Percentiles rank a stretch among this genome's conserved stretches.
phyloP scores from a whole-genome alignment of 92 coral and sea anemone species.

The Palythoa heliodiscus region DNA sequence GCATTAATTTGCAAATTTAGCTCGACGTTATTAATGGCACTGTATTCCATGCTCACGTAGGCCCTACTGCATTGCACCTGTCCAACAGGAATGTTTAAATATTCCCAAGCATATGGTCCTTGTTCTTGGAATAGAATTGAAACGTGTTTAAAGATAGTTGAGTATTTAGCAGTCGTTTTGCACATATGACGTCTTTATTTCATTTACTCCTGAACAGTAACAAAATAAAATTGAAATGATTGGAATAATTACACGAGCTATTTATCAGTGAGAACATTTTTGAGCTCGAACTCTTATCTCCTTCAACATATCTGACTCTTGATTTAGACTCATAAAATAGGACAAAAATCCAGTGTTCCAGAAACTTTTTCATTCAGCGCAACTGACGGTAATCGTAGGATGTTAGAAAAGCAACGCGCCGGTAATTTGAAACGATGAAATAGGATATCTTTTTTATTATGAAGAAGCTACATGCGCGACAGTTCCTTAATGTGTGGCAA shows the following conservation, averaged over 20 bases:
- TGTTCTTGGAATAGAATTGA: neutral
- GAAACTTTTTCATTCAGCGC: neutral
- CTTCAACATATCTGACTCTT: neutral
- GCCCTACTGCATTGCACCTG: neutral
- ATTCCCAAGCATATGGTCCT: neutral
- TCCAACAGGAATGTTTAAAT: neutral
- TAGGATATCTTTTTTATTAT: neutral
- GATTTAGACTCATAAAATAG: neutral
- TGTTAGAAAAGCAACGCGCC: neutral
- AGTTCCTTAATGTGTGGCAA: neutral
- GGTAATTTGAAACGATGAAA: neutral
- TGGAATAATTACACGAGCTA: neutral
- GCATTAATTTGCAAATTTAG: conserved; percentile 36
- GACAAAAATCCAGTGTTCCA: neutral
- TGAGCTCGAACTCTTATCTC: neutral
- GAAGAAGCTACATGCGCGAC: conserved; percentile 1
- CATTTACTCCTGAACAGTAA: neutral
- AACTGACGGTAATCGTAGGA: neutral
- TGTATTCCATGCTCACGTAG: neutral
- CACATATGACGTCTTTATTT: conserved; percentile 18
- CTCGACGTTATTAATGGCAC: neutral
- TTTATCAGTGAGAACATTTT: neutral
- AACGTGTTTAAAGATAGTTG: neutral
- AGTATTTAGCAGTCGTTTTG: neutral
- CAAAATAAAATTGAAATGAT: neutral